A percentile compares a stretch with the other conserved stretches of the same genome.
These are phyloP conservation scores for Lepidocyrtinus sp. DNA, from an alignment of 2,888 invertebrate species.

Conservation along the genomic window DNA sequence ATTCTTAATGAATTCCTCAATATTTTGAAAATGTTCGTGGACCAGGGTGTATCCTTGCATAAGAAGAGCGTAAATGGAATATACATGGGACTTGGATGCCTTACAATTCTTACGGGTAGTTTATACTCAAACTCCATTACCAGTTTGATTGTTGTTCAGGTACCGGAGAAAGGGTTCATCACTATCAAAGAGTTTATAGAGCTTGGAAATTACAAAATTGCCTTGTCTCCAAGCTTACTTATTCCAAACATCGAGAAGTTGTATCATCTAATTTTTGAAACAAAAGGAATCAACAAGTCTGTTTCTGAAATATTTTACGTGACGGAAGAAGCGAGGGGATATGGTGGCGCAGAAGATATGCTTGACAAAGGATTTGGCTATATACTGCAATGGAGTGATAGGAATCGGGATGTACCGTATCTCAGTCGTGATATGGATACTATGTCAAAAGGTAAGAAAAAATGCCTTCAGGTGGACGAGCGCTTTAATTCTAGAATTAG, in stretches of 20 bases:
- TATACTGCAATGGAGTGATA: not conserved
- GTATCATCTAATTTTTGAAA: not conserved
- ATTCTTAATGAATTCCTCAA: not conserved
- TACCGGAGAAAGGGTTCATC: not conserved
- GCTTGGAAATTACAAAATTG: not conserved
- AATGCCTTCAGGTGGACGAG: not conserved
- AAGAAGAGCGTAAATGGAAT: not conserved
- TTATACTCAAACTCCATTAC: not conserved
- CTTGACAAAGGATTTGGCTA: not conserved
- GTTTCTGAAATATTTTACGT: not conserved
- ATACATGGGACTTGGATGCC: not conserved
- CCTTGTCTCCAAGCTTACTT: not conserved
- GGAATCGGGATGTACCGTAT: no score
- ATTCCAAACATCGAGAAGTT: not conserved
- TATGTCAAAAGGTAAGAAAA: not conserved
- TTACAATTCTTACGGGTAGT: not conserved
- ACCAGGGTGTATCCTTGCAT: no score
- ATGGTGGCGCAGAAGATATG: not conserved
- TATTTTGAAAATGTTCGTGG: not conserved
- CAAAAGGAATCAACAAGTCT: not conserved
- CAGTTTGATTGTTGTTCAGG: not conserved
- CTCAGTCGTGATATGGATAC: not conserved
- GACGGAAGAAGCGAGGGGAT: not conserved
- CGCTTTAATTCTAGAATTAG: not conserved
- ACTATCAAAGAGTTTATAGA: not conserved